Percentiles rank a stretch among this genome's conserved stretches.
Evolutionary conservation across 2,797 vertebrate species (phyloP).

Genomic region (Scolopax bukidnonensis): DNA sequence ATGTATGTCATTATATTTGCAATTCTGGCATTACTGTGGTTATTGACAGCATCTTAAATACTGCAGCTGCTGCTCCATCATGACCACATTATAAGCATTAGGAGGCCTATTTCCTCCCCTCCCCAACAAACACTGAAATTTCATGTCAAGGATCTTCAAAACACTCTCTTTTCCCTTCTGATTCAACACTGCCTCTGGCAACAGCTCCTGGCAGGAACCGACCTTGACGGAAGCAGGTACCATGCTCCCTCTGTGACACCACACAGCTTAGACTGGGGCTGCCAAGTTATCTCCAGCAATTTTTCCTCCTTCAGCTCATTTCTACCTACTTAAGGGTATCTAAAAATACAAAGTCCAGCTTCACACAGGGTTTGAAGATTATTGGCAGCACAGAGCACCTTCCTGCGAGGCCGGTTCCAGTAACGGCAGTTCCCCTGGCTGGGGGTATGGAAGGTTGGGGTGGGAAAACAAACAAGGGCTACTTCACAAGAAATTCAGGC

Average conservation of each 20-base stretch:
- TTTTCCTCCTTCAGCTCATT: not conserved
- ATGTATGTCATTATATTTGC: not conserved
- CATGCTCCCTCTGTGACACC: accelerated
- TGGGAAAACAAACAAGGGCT: not conserved
- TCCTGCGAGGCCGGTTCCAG: not conserved
- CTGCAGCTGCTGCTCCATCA: not conserved
- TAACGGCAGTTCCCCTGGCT: not conserved
- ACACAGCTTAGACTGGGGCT: not conserved
- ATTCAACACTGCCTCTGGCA: not conserved
- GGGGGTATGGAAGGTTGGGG: not conserved
- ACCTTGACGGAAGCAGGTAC: not conserved
- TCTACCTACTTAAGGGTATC: not conserved
- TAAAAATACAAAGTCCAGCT: not conserved
- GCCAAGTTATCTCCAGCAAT: not conserved
- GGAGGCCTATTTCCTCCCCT: not conserved
- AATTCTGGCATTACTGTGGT: not conserved
- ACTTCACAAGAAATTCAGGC: not conserved
- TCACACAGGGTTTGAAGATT: not conserved
- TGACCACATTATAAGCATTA: not conserved
- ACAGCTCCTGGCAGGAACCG: not conserved
- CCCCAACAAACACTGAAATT: not conserved
- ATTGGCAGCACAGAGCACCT: not conserved
- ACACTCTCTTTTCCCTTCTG: not conserved
- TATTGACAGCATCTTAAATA: not conserved
- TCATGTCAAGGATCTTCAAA: not conserved